Base-by-base conservation (phyloP, 2,113 vertebrate species). In the western clawed frog (Xenopus tropicalis) region DNA sequence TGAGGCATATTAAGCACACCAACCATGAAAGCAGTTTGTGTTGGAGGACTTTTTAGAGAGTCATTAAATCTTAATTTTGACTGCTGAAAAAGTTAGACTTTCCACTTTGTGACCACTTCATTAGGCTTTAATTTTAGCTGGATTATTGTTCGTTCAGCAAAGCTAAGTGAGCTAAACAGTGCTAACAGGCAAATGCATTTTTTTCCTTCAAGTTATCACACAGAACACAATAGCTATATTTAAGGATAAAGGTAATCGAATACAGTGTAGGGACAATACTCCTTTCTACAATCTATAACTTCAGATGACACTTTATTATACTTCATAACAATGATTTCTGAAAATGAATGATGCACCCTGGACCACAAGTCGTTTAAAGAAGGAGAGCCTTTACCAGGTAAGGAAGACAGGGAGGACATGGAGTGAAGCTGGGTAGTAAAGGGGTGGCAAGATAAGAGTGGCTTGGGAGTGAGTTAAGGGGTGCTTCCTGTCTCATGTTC, bases 21-120 rank as follows among this genome's bases (percentile, higher is more conserved):
- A 69, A 63, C 73, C 66, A 69, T 69, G 59, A 75, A 75, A 75
- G 66, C 29, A 63, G 59, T 69, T 75, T 74, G 56, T 61, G 64
- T 68, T 66, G 66, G 54, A 73, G 54, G 71, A 73, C 71, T 66
- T 74, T 66, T 51, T 61, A 67, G 59, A 22, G 56, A 74, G 65
- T 67, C 72, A 74, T 74, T 74, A 74, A 74, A 74, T 67, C 64
- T 74, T 68, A 59, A 61, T 58, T 75, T 62, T 75, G 57, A 75
- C 72, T 56, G 46, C 42, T 68, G 44, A 62, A 69, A 75, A 75
- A 37, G 14, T 74, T 25, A 20, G 14, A 1, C 14, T 54, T 69
- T 69, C 51, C 12, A 62, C n/a, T 22, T 69, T 22, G 23, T 56
- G 17, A 58, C 66, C 51, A 69, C 13, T 62, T 21, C 14, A 63